A percentile compares a stretch with the other conserved stretches of the same genome.
phyloP scores from a whole-genome alignment of 2,797 vertebrate genomes.

The Ara ararauna region DNA sequence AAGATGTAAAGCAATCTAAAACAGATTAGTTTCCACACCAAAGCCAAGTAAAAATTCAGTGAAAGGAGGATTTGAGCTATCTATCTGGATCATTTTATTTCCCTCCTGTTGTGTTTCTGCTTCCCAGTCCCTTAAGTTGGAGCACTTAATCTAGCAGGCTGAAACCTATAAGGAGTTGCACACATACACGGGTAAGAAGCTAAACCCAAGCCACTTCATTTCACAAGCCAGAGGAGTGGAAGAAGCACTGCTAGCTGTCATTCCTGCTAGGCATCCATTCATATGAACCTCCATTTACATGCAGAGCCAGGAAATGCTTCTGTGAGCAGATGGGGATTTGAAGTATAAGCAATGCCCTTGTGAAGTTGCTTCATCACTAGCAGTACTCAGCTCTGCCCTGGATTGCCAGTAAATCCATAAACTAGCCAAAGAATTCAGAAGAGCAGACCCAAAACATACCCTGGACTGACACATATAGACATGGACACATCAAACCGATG shows the following conservation, averaged over 20 bases:
- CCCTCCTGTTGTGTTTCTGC: background rate
- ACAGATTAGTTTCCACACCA: background rate
- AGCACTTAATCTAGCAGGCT: background rate
- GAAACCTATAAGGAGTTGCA: background rate
- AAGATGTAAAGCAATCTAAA: background rate
- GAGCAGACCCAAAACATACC: background rate
- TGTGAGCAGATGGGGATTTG: background rate
- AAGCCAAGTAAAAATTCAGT: background rate
- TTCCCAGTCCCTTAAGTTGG: background rate
- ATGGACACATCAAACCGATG: background rate
- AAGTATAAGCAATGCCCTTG: background rate
- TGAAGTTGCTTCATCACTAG: background rate
- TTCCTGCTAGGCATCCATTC: background rate
- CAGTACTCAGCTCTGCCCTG: background rate
- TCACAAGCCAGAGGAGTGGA: background rate
- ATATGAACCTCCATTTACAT: background rate
- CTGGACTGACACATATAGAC: background rate
- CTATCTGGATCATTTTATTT: background rate
- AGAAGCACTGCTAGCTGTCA: background rate
- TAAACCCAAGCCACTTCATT: background rate
- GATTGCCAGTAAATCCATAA: background rate
- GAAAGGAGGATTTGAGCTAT: background rate
- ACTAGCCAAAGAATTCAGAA: background rate
- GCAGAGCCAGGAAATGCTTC: background rate
- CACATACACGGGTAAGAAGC: background rate